phyloP scores from a whole-genome alignment of 1,140 invertebrate genomes.

The Mesaphorura yosii region DNA sequence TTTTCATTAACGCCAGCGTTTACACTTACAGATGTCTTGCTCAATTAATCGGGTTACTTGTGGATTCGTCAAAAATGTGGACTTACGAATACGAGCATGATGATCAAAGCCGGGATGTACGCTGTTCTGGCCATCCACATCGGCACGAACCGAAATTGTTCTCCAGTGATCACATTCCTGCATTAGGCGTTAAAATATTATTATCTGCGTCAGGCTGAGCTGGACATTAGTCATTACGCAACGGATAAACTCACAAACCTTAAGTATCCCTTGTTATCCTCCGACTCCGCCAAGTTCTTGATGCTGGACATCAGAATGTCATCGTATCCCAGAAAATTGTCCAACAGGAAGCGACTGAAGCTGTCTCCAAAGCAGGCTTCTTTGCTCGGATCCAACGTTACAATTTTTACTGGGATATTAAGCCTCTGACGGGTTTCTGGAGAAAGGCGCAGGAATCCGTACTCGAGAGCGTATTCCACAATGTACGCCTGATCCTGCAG shows the following conservation, averaged over 20 bases:
- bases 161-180: constrained; percentile 94
- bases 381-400: constrained; percentile 72
- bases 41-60: too few relatives aligned
- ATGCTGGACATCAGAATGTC: constrained; percentile 93
- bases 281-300: constrained; percentile 84
- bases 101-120: constrained; percentile 86
- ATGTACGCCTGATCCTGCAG: constrained; percentile 81
- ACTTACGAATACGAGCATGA: constrained; percentile 99
- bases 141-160: constrained; percentile 95
- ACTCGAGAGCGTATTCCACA: constrained; percentile 93
- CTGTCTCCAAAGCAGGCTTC: constrained; percentile 88
- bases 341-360: constrained; percentile 77
- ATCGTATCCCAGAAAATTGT: constrained; percentile 90
- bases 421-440: constrained; percentile 66
- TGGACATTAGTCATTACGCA: background rate
- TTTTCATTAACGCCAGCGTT: too few relatives aligned
- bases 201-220: too few relatives aligned
- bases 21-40: too few relatives aligned
- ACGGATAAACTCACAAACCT: constrained; percentile 42
- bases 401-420: constrained; percentile 85
- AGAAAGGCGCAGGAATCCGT: constrained; percentile 85
- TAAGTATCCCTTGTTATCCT: constrained; percentile 90
- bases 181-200: too few relatives aligned
- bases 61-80: too few relatives aligned
- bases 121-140: constrained; percentile 88